Percentiles rank a stretch among this genome's conserved stretches.
These are phyloP conservation scores for Neogobius melanostomus DNA, from an alignment of 2,113 vertebrate genomes.

Conservation along the genomic window DNA sequence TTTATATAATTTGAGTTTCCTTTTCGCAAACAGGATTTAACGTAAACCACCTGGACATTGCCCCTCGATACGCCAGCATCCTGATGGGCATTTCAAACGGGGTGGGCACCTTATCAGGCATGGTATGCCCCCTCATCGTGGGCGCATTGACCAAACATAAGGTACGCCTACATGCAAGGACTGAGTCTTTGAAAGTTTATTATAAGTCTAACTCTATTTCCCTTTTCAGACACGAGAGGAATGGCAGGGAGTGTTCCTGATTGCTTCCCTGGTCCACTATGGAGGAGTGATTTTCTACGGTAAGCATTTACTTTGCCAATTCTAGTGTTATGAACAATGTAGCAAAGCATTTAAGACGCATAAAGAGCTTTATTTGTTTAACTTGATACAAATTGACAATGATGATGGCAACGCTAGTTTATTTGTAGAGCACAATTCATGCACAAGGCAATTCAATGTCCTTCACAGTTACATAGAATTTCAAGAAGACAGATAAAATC, in stretches of 20 bases:
- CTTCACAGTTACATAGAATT: too few relatives aligned
- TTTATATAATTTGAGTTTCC: not conserved
- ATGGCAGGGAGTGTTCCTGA: conserved; percentile 91
- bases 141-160: conserved; percentile 97
- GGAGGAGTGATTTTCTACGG: conserved; percentile 82
- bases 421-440: too few relatives aligned
- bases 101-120: conserved; percentile 89
- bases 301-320: not conserved
- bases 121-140: conserved; percentile 93
- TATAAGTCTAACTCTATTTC: not conserved
- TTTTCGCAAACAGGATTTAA: conserved; percentile 81
- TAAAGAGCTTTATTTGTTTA: not conserved
- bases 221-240: conserved; percentile 85
- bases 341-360: not conserved
- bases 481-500: too few relatives aligned
- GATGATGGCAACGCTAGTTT: too few relatives aligned
- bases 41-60: conserved; percentile 92
- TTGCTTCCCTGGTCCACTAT: conserved; percentile 85
- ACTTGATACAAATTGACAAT: too few relatives aligned
- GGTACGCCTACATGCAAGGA: conserved; percentile 66
- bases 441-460: too few relatives aligned
- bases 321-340: not conserved
- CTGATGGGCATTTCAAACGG: conserved; percentile 95
- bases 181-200: not conserved
- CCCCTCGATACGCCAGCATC: conserved; percentile 91